Conservation (phyloP, 2,113 vertebrate species). For the Uria lomvia region DNA sequence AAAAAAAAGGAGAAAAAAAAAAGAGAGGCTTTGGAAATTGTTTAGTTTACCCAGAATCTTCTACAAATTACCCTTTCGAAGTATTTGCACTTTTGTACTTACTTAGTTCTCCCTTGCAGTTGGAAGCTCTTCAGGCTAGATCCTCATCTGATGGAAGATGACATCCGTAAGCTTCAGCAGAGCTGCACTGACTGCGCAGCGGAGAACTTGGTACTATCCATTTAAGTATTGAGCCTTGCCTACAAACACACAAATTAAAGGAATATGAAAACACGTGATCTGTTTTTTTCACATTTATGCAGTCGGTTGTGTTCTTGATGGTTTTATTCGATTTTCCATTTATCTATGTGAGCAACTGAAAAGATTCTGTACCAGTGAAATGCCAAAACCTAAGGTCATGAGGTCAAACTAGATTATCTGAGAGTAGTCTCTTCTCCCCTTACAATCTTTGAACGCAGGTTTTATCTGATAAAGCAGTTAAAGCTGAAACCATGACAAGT, state of each 20-base stretch:
- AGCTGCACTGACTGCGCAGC: neutral
- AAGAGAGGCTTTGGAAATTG: neutral
- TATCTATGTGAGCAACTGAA: neutral
- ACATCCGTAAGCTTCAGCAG: neutral
- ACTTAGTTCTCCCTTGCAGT: neutral
- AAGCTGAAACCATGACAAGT: neutral
- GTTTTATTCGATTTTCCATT: neutral
- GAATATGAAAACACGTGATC: neutral
- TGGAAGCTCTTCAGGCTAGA: neutral
- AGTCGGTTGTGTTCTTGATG: neutral
- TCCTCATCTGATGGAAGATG: neutral
- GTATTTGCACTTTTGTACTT: neutral
- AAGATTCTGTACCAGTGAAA: neutral
- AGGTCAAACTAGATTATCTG: slow-evolving; percentile 11
- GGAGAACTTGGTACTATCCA: neutral
- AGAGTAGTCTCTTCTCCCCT: neutral
- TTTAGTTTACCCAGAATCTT: neutral
- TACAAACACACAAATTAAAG: slow-evolving; percentile 34
- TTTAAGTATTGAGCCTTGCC: neutral
- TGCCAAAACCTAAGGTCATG: neutral
- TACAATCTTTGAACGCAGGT: neutral
- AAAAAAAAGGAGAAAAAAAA: neutral
- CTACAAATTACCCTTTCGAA: neutral
- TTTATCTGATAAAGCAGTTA: slow-evolving; percentile 1
- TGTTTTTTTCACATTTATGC: neutral